phyloP scores from a whole-genome alignment of 1,140 invertebrate species.

The Teleopsis dalmanni region DNA sequence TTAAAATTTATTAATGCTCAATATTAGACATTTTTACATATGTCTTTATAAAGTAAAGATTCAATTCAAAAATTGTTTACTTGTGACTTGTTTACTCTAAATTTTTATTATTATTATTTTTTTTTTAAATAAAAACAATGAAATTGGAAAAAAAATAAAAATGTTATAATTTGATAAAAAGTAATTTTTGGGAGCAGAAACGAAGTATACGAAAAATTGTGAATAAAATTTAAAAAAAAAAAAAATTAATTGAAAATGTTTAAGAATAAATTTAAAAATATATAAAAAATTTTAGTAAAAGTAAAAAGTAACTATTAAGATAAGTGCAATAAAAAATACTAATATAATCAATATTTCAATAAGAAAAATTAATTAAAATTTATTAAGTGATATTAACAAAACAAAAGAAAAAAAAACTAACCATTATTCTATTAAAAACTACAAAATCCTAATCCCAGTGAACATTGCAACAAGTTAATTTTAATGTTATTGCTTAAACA shows the following conservation, averaged over 20 bases:
- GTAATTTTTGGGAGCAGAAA: too few relatives aligned
- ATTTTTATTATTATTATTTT: too few relatives aligned
- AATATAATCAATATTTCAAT: neutral
- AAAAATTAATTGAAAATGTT: slow-evolving; percentile 5
- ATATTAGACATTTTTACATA: too few relatives aligned
- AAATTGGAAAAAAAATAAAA: too few relatives aligned
- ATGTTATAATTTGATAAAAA: too few relatives aligned
- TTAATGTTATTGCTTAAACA: neutral
- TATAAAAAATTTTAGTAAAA: slow-evolving; percentile 5
- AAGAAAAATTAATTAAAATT: neutral
- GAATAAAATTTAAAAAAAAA: slow-evolving; percentile 8
- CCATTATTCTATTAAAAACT: neutral
- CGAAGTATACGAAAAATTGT: slow-evolving; percentile 29
- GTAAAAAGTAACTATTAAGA: neutral
- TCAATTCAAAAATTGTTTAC: too few relatives aligned
- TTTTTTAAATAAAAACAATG: too few relatives aligned
- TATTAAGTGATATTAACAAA: neutral
- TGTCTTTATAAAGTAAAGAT: too few relatives aligned
- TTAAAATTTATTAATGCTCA: too few relatives aligned
- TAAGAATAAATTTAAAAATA: slow-evolving; percentile 2
- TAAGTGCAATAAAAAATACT: neutral
- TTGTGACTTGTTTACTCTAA: too few relatives aligned
- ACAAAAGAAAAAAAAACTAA: neutral
- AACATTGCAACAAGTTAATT: neutral
- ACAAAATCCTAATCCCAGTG: neutral